Evolutionary conservation across 2,888 invertebrate species (phyloP), one percentile per base, ranked within the genome.

Genomic region (Pseudoips prasinana): DNA sequence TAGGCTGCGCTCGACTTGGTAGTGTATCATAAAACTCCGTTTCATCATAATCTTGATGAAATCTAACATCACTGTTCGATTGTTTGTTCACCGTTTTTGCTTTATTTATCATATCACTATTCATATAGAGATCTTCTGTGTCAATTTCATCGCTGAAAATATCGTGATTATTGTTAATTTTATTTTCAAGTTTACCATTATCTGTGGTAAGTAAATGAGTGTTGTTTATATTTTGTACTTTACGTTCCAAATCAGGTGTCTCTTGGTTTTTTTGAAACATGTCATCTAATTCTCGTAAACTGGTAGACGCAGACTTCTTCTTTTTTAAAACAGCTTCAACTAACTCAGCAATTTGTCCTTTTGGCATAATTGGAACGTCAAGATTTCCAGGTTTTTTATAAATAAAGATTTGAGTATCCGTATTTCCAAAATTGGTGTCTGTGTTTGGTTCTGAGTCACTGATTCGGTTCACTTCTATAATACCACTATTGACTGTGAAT

Each of bases 261-360:
- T 36, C 35, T 3, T 46, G 25, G 6, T 7, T 33, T 10, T 52
- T 47, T 5, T 36, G 54, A 10, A 59, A 19, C 7, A 71, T 38
- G 11, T 58, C 52, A 31, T 67, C 56, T 0, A 72, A 22, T 36
- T 71, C 59, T 17, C 57, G 50, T 9, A 64, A 44, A 25, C 59
- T 62, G 6, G 60, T 53, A 1, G 48, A 46, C 33, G 61, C 63
- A 11, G 28, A 47, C 19, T 49, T 49, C 7, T 54, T 47, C 2
- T 54, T 63, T 1, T 26, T 33, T 8, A 66, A 33, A 1, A 70
- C 64, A 17, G 48, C 63, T 37, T 48, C 29, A 25, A 57, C 57
- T 18, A 73, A 34, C 23, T 38, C 40, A 18, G 59, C 51, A 57
- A 73, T 69, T 49, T 68, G 63, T 22, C 54, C 55, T 8, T 40